Evolutionary conservation across 2,888 invertebrate species (phyloP).

Genomic region (Charanyca ferruginea): DNA sequence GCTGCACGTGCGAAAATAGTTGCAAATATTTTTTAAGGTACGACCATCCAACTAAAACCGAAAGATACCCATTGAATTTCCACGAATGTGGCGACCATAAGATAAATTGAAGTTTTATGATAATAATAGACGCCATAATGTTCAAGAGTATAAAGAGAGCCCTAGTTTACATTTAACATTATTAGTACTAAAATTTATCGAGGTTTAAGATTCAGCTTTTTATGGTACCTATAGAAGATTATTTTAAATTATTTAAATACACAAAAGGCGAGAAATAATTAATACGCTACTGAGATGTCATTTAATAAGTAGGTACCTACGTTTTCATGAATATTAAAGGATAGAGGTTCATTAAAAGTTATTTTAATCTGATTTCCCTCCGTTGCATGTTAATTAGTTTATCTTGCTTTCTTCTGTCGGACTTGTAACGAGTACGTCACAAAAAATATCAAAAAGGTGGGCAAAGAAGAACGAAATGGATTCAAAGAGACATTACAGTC

Average conservation of each 20-base stretch:
- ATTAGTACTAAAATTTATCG: conserved; percentile 25
- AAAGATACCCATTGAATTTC: no score
- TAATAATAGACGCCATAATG: background rate
- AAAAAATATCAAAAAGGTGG: conserved; percentile 54
- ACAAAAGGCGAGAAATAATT: conserved; percentile 54
- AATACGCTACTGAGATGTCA: conserved; percentile 63
- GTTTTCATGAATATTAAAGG: conserved; percentile 78
- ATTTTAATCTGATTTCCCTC: conserved; percentile 75
- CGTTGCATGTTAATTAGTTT: conserved; percentile 76
- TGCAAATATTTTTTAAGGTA: background rate
- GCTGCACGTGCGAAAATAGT: background rate
- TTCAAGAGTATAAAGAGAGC: background rate
- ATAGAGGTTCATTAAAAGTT: conserved; percentile 78
- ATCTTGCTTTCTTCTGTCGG: conserved; percentile 64
- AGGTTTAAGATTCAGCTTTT: conserved; percentile 29
- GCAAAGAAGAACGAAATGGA: conserved; percentile 57
- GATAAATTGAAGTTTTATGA: background rate
- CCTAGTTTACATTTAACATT: conserved; percentile 10
- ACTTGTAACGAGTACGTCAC: conserved; percentile 57
- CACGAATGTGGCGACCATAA: no score
- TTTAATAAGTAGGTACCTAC: conserved; percentile 68
- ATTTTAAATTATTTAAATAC: conserved; percentile 48
- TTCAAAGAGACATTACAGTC: conserved; percentile 65
- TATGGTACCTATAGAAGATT: conserved; percentile 14
- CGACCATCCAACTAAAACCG: background rate